Conservation (phyloP, 2,888 invertebrate species). For the Nomada ruficornis region DNA sequence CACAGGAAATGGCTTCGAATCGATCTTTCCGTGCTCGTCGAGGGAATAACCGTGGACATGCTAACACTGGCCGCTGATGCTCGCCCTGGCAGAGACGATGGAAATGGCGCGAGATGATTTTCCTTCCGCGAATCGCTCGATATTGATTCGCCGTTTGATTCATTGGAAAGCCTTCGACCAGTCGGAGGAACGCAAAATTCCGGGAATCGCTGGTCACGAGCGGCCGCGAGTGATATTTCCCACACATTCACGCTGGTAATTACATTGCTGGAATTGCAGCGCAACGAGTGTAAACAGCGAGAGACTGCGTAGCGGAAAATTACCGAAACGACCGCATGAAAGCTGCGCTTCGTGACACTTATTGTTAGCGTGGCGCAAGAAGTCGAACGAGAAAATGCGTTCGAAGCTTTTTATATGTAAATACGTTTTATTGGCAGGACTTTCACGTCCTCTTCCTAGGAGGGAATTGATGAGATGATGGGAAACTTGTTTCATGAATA, state of each 20-base stretch:
- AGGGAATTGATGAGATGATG: background rate
- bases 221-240: background rate
- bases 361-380: background rate
- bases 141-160: constrained; percentile 1
- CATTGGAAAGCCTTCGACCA: constrained; percentile 14
- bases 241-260: constrained; percentile 19
- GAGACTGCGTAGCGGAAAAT: constrained; percentile 25
- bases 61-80: background rate
- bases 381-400: background rate
- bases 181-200: constrained; percentile 29
- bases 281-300: constrained; percentile 7
- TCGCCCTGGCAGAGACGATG: background rate
- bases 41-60: background rate
- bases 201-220: constrained; percentile 2
- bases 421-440: background rate
- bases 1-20: constrained; percentile 20
- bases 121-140: constrained; percentile 22
- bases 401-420: background rate
- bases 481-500: background rate
- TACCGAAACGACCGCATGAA: background rate
- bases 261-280: constrained; percentile 12
- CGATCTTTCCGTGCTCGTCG: constrained; percentile 14
- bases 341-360: background rate
- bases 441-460: too few species aligned
- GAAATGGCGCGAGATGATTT: constrained; percentile 4